Conservation (phyloP, 2,113 vertebrate species). For the Haemorhous mexicanus region DNA sequence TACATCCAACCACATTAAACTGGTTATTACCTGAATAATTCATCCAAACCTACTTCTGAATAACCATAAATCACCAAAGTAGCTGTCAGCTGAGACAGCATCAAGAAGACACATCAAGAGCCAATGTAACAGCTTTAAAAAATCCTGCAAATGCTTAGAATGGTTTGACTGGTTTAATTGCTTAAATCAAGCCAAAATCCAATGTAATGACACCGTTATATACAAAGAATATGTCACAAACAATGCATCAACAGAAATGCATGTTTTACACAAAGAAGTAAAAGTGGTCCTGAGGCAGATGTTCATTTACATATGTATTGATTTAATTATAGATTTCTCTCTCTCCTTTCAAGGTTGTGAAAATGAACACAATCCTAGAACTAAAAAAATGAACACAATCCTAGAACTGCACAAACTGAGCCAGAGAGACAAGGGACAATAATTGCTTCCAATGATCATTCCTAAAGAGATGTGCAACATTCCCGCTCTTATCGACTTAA, state of each 20-base stretch:
- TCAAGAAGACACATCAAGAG: background rate
- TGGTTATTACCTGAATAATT: background rate
- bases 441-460: background rate
- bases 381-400: background rate
- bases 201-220: background rate
- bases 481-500: background rate
- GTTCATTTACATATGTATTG: constrained; percentile 7
- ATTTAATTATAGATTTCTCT: constrained; percentile 34
- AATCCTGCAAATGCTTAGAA: background rate
- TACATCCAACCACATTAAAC: background rate
- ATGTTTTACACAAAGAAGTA: background rate
- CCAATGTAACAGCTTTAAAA: background rate
- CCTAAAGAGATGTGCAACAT: background rate
- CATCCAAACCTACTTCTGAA: background rate
- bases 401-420: background rate
- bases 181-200: background rate
- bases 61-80: background rate
- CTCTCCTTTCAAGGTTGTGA: background rate
- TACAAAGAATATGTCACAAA: background rate
- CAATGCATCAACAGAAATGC: background rate
- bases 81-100: background rate
- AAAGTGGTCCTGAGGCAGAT: constrained; percentile 6
- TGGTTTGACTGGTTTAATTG: background rate
- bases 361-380: background rate
- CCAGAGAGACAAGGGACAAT: background rate